phyloP scores from a whole-genome alignment of 2,888 invertebrate species.

The Cyrtodaria siliqua region DNA sequence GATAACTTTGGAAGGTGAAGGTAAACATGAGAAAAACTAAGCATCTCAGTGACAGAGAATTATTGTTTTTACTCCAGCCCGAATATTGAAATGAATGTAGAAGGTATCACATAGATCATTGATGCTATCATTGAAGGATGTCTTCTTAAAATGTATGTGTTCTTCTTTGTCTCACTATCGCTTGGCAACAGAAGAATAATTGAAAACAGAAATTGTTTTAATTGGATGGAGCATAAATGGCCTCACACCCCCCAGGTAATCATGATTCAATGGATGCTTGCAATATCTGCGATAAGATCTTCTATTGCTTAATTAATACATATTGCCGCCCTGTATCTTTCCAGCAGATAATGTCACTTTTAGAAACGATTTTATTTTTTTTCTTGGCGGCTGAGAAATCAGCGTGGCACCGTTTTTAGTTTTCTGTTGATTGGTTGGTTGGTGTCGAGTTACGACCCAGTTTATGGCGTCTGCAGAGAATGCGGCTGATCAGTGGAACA shows the following conservation, averaged over 20 bases:
- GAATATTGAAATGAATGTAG: too few relatives aligned
- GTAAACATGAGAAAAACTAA: too few relatives aligned
- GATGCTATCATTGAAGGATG: too few relatives aligned
- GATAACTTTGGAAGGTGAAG: too few relatives aligned
- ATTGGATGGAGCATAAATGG: slow-evolving; percentile 30
- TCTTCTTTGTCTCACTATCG: too few relatives aligned
- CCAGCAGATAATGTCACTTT: slow-evolving; percentile 26
- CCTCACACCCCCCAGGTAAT: slow-evolving; percentile 27
- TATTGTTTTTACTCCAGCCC: too few relatives aligned
- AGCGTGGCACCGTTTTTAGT: slow-evolving; percentile 17
- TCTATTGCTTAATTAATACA: slow-evolving; percentile 50
- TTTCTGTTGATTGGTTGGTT: slow-evolving; percentile 26
- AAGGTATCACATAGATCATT: too few relatives aligned
- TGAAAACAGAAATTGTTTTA: slow-evolving; percentile 11
- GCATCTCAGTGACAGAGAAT: too few relatives aligned
- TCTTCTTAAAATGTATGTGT: too few relatives aligned
- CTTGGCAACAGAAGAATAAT: background rate
- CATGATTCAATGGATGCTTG: slow-evolving; percentile 23
- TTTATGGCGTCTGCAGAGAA: slow-evolving; percentile 18
- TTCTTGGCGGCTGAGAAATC: slow-evolving; percentile 15
- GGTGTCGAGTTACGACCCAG: slow-evolving; percentile 35
- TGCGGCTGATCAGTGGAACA: background rate
- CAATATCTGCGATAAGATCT: slow-evolving; percentile 33
- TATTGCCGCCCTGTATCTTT: slow-evolving; percentile 24
- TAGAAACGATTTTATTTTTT: slow-evolving; percentile 19